Base-by-base conservation (phyloP, 2,888 invertebrate species). In the Neria commutata region DNA sequence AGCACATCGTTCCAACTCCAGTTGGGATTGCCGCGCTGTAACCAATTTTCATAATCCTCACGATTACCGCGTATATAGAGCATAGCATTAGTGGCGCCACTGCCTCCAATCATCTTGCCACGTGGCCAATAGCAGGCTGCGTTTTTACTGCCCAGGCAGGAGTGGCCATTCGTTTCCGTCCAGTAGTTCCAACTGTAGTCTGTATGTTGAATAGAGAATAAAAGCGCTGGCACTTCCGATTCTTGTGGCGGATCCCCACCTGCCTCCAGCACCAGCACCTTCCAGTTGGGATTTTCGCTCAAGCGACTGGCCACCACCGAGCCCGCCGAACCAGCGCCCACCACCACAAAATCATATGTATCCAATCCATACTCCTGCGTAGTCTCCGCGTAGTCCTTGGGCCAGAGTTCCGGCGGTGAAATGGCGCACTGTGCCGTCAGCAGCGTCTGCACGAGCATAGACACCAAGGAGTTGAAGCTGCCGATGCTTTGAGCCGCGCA, bases 41-140 rank as follows among this genome's bases (percentile, higher is more conserved):
- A 85, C 94, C 94, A 94, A 3, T 82, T 80, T 71, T 94, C 89
- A 75, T 90, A 94, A 74, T 94, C 93, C 5, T 83, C 78, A 0
- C 85, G 83, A 69, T 87, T 85, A 4, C 90, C 91, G 62, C 91
- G 82, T 0, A 89, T 89, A 70, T 90, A 91, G 69, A 90, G 87
- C 92, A 94, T 92, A 69, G 88, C 89, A 75, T 94, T 94, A 8
- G 92, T 82, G 0, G 89, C 88, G 67, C 91, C 90, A 8, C 89
- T 89, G 1, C 94, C 94, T 3, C 94, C 94, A 73, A 94, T 85
- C 0, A 91, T 90, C 79, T 90, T 91, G 2, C 93, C 94, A 57
- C 90, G 83, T 0, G 92, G 92, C 88, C 89, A 91, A 65, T 89
- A 87, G 76, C 92, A 91, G 63, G 88, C 88, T 63, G 85, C 84